These are phyloP conservation scores for Nasonia giraulti DNA, from an alignment of 1,140 invertebrate genomes.

Conservation along the genomic window DNA sequence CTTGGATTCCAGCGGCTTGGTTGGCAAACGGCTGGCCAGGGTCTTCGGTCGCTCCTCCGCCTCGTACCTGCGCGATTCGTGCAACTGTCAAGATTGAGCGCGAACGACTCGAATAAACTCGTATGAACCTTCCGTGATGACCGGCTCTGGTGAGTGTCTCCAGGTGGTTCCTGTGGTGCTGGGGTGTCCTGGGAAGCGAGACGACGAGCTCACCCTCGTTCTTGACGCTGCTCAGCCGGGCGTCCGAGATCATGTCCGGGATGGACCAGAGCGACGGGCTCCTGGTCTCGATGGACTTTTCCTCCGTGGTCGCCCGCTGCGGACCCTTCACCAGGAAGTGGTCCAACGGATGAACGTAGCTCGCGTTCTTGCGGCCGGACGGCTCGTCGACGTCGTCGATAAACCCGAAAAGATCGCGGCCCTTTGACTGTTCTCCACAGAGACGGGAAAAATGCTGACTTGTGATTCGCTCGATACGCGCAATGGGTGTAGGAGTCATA, in stretches of 20 bases:
- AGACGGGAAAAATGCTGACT: not conserved
- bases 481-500: not conserved
- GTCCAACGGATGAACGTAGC: constrained; percentile 60
- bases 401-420: constrained; percentile 37
- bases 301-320: not conserved
- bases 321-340: constrained; percentile 61
- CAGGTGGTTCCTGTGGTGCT: not conserved
- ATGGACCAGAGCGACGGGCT: not conserved
- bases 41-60: constrained; percentile 14
- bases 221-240: not conserved
- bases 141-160: not conserved
- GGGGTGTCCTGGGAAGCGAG: not conserved
- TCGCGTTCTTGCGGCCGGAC: not conserved
- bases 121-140: not conserved
- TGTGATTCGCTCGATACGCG: not conserved
- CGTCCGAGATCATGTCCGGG: not conserved
- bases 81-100: not conserved
- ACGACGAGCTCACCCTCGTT: not conserved
- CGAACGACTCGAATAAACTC: not conserved
- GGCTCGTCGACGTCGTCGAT: constrained; percentile 57
- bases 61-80: constrained; percentile 7
- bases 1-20: not conserved
- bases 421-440: not conserved
- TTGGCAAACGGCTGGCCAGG: not conserved
- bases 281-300: constrained; percentile 31